A percentile compares a stretch with the other conserved stretches of the same genome.
Conservation (phyloP, 2,888 invertebrate genomes). For the Ophioninae sp. region DNA sequence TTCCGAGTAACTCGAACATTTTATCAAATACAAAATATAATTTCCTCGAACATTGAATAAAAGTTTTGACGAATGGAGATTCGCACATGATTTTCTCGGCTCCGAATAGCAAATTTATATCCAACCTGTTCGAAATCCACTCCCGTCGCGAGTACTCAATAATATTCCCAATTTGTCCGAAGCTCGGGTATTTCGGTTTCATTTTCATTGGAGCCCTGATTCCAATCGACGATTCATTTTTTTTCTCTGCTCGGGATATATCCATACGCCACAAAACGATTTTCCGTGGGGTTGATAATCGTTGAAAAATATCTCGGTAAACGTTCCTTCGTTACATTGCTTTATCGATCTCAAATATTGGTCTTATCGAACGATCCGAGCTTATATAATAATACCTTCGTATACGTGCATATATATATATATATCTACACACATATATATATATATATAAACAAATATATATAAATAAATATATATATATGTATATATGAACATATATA, state of each 20-base stretch:
- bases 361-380: conserved; percentile 43
- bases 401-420: background rate
- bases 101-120: background rate
- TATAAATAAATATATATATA: conserved; percentile 5
- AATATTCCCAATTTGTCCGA: background rate
- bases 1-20: too few species aligned
- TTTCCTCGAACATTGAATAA: background rate
- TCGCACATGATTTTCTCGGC: background rate
- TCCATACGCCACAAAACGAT: background rate
- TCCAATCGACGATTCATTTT: background rate
- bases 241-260: conserved; percentile 7
- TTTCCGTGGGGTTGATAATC: conserved; percentile 33
- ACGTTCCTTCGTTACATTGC: conserved; percentile 48
- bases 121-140: background rate
- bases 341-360: conserved; percentile 49
- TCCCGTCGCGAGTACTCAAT: background rate
- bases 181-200: background rate
- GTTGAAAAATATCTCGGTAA: conserved; percentile 43
- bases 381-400: conserved; percentile 17
- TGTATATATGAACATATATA: conserved; percentile 1
- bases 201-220: background rate
- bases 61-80: background rate
- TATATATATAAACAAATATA: conserved; percentile 9
- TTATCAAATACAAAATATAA: background rate
- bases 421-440: background rate